Evolutionary conservation across 2,797 vertebrate genomes (phyloP), one percentile per base, ranked within the genome.

Genomic region (Microcaecilia unicolor): DNA sequence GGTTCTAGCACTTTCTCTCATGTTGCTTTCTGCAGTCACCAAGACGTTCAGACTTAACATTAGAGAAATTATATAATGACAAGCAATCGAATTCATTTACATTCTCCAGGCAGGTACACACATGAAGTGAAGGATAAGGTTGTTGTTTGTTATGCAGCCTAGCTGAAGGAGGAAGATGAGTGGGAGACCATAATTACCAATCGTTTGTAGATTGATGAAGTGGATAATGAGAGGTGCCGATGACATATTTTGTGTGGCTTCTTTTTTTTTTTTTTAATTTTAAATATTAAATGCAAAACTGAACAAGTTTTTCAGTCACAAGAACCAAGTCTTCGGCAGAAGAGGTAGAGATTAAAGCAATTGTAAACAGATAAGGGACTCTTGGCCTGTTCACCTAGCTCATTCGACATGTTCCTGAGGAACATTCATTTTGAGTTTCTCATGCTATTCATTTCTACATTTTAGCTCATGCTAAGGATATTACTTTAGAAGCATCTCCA

Each of bases 121-220:
- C n/a, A n/a, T n/a, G n/a, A n/a, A n/a, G n/a, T 35, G 21, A 2
- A 16, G 41, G 55, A 28, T 31, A 45, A 54, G 44, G 54, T 44
- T 43, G 53, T 52, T 59, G 51, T 25, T 22, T 37, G 44, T 41
- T 53, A 21, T 15, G 37, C 25, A 62, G 38, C 54, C 44, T 13
- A 8, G 24, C 48, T 1, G 5, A 52, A 51, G 51, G 56, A 46
- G 56, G 49, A 48, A 40, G 18, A 37, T 19, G 40, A 47, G 63
- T 45, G 41, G 66, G 43, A 11, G 51, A 54, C 38, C 28, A 35
- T 51, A 72, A 51, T 61, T 48, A 70, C 51, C 1, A 34, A 44
- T 42, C 31, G 64, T 48, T 54, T 49, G 54, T n/a, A 72, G 55
- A 58, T 48, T 65, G 70, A 74, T 71, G 63, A 61, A 69, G 64